Conservation (phyloP, 2,113 vertebrate genomes). For the Piaya cayana region DNA sequence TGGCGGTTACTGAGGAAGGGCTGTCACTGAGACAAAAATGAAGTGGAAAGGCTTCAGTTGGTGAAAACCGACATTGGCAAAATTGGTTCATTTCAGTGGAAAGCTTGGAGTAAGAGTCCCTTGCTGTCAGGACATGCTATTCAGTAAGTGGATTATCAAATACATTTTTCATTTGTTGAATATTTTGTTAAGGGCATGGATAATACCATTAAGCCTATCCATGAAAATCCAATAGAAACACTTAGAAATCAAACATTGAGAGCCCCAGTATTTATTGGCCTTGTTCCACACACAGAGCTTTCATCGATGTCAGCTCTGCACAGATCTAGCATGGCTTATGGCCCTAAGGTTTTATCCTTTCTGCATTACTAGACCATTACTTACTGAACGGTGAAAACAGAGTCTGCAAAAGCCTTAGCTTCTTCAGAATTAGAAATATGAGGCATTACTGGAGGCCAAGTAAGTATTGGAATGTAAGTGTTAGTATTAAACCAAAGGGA, state of each 20-base stretch:
- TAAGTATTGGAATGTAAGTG: background rate
- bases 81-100: constrained; percentile 50
- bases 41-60: constrained; percentile 50
- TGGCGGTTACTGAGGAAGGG: constrained; percentile 50
- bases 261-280: background rate
- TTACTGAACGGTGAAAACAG: background rate
- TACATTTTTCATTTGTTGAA: constrained; percentile 11
- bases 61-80: constrained; percentile 62
- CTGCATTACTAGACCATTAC: background rate
- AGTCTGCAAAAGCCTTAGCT: background rate
- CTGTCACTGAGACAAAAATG: constrained; percentile 55
- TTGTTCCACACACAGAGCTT: background rate
- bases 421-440: background rate
- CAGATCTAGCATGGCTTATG: background rate
- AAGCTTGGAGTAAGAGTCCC: background rate
- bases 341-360: background rate
- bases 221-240: background rate
- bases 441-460: background rate
- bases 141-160: background rate
- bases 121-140: constrained; percentile 43
- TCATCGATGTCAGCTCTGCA: background rate
- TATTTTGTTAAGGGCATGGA: constrained; percentile 10
- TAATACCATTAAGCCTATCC: background rate
- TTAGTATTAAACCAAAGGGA: background rate
- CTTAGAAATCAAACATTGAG: background rate